Conservation (phyloP, 2,888 invertebrate species). For the Caradrina kadenii region DNA sequence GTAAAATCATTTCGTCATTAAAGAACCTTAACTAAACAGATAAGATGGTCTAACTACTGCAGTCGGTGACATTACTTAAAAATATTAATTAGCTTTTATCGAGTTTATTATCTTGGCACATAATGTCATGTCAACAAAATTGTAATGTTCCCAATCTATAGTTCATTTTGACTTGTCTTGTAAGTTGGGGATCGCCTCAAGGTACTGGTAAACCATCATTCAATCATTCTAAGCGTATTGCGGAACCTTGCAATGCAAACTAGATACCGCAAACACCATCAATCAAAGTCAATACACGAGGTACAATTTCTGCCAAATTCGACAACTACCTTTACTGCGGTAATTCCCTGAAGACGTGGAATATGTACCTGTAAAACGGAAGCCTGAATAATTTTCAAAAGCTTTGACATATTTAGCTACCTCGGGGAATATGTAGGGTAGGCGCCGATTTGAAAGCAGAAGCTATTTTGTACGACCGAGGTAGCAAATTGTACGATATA, state of each 20-base stretch:
- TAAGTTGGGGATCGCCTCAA: not conserved
- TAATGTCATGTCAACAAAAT: no score
- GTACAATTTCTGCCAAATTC: not conserved
- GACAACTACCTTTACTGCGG: not conserved
- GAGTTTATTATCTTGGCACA: no score
- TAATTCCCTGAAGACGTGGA: not conserved
- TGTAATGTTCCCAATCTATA: no score
- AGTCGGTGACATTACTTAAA: no score
- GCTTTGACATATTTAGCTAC: slow-evolving; percentile 7
- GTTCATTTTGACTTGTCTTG: no score
- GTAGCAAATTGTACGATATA: no score
- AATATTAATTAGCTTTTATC: no score
- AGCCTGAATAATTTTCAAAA: slow-evolving; percentile 4
- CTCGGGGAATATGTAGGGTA: slow-evolving; percentile 14
- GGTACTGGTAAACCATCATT: slow-evolving; percentile 1
- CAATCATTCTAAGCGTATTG: not conserved
- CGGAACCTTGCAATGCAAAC: not conserved
- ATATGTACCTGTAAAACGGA: not conserved
- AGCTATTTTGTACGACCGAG: not conserved
- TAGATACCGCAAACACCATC: slow-evolving; percentile 3
- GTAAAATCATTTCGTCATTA: no score
- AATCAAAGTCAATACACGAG: slow-evolving; percentile 15
- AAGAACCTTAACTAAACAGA: no score
- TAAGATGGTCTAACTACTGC: no score
- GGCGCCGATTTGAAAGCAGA: slow-evolving; percentile 6